These are phyloP conservation scores for Dromiciops gliroides DNA, from an alignment of 2,113 vertebrate species.

Conservation along the genomic window DNA sequence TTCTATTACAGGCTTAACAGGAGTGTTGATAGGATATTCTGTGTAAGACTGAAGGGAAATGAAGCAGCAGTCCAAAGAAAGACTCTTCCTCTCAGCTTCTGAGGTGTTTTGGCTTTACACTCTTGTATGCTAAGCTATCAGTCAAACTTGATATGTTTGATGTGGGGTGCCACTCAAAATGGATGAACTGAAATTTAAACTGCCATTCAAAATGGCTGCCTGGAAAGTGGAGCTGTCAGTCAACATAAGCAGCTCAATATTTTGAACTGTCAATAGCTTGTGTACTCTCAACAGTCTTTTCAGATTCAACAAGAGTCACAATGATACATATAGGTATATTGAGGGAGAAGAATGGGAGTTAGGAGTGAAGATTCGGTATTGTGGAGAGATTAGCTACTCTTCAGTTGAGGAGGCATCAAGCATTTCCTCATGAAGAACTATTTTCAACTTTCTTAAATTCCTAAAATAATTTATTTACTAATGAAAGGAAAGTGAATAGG, in stretches of 20 bases:
- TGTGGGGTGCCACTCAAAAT: conserved; percentile 55
- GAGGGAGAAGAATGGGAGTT: not conserved
- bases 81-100: conserved; percentile 12
- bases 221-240: conserved; percentile 67
- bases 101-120: conserved; percentile 41
- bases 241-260: conserved; percentile 58
- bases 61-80: not conserved
- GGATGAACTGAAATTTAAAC: conserved; percentile 48
- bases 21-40: not conserved
- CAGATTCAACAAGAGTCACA: not conserved
- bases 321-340: not conserved
- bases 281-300: conserved; percentile 1
- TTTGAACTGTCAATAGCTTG: conserved; percentile 37
- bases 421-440: not conserved
- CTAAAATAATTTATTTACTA: not conserved
- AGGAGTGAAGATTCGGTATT: conserved; percentile 1
- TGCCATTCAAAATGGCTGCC: conserved; percentile 63
- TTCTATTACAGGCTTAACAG: not conserved
- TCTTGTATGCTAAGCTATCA: conserved; percentile 57
- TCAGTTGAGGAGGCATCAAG: not conserved
- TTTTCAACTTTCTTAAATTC: not conserved
- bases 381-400: not conserved
- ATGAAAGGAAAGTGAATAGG: not conserved
- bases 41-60: not conserved
- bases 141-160: conserved; percentile 48